phyloP scores from a whole-genome alignment of 2,797 vertebrate species.

The Hypotaenidia okinawae region DNA sequence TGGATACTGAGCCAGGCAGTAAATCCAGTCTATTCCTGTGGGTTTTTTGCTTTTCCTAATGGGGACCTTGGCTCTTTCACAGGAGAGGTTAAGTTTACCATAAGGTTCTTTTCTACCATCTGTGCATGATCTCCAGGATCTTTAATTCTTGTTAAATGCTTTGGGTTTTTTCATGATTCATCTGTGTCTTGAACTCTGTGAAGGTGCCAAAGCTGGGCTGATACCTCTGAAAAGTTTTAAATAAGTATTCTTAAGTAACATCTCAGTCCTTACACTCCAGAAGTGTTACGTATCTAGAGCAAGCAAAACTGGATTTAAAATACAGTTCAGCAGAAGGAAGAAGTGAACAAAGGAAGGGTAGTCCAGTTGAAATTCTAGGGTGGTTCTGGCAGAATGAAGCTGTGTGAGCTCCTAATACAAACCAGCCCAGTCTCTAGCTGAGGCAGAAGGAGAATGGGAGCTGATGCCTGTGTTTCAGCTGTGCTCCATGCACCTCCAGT shows the following conservation, averaged over 20 bases:
- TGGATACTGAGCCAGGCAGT: neutral
- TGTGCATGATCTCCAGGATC: neutral
- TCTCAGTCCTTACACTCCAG: neutral
- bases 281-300: neutral
- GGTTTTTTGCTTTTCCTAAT: neutral
- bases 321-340: neutral
- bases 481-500: no score
- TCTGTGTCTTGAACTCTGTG: neutral
- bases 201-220: neutral
- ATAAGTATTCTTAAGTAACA: neutral
- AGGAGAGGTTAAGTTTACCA: neutral
- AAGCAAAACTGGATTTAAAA: neutral
- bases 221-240: neutral
- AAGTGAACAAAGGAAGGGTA: neutral
- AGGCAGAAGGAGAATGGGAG: neutral
- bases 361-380: neutral
- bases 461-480: neutral
- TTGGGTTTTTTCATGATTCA: neutral
- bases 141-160: neutral
- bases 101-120: neutral
- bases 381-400: neutral
- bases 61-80: neutral
- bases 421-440: neutral
- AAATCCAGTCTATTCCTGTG: fast-evolving
- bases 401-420: neutral